These are phyloP conservation scores for Paratilapia polleni DNA, from an alignment of 2,113 vertebrate species.

Conservation along the genomic window DNA sequence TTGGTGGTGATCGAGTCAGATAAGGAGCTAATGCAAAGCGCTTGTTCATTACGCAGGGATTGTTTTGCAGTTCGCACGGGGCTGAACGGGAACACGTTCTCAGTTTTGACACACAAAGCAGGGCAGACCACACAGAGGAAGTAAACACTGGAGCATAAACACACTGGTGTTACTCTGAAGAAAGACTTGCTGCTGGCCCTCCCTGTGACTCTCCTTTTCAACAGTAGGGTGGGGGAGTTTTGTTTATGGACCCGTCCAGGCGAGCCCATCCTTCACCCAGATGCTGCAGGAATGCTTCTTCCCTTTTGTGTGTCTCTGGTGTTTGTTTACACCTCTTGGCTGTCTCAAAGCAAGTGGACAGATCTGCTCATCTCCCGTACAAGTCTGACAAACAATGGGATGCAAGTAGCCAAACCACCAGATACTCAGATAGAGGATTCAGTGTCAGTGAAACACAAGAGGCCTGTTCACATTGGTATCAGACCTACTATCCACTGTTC, in stretches of 20 bases:
- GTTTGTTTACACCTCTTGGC: slow-evolving; percentile 64
- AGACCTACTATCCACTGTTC: neutral
- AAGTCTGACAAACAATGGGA: slow-evolving; percentile 53
- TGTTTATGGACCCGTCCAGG: slow-evolving; percentile 48
- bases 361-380: slow-evolving; percentile 55
- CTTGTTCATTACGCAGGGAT: slow-evolving; percentile 46
- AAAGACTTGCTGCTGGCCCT: slow-evolving; percentile 13
- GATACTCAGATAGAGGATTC: slow-evolving; percentile 20
- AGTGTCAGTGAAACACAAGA: slow-evolving; percentile 17
- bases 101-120: slow-evolving; percentile 41
- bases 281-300: slow-evolving; percentile 65
- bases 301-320: slow-evolving; percentile 54
- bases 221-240: slow-evolving; percentile 3
- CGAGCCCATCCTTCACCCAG: slow-evolving; percentile 58
- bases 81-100: slow-evolving; percentile 38
- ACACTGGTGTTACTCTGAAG: slow-evolving; percentile 47
- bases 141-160: slow-evolving; percentile 62
- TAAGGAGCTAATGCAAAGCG: slow-evolving; percentile 50
- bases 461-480: slow-evolving; percentile 23
- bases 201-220: slow-evolving; percentile 28
- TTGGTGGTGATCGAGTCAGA: slow-evolving; percentile 29
- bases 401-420: slow-evolving; percentile 20
- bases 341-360: slow-evolving; percentile 45
- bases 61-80: slow-evolving; percentile 61
- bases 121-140: slow-evolving; percentile 61